phyloP scores from a whole-genome alignment of 2,797 vertebrate species.

The Trematomus bernacchii region DNA sequence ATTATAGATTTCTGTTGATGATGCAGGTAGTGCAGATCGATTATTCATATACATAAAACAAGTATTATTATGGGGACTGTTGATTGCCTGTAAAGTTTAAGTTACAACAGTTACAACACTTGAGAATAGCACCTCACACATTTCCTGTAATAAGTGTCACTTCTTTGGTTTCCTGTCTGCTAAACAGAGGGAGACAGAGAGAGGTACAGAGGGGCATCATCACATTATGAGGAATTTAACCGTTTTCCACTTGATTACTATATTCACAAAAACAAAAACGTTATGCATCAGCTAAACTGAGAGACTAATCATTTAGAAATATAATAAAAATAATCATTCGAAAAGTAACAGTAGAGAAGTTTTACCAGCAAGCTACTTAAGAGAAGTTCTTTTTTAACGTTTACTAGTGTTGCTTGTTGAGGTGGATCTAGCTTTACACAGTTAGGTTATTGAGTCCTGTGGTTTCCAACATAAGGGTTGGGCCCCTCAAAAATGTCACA shows the following conservation, averaged over 20 bases:
- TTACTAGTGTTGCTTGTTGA: neutral
- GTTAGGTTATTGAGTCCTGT: neutral
- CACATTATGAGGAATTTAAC: neutral
- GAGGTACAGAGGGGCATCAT: neutral
- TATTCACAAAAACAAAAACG: neutral
- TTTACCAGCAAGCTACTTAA: too few relatives aligned
- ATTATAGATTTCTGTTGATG: neutral
- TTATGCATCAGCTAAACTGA: neutral
- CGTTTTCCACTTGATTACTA: neutral
- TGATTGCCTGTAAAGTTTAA: neutral
- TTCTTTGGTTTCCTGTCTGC: neutral
- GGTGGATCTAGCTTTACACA: neutral
- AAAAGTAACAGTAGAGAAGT: too few relatives aligned
- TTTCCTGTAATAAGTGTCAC: slow-evolving; percentile 49
- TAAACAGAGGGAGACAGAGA: neutral
- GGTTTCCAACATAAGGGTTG: neutral
- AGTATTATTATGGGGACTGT: neutral
- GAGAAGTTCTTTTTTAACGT: too few relatives aligned
- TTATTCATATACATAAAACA: neutral
- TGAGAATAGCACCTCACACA: slow-evolving; percentile 15
- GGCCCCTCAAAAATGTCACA: neutral
- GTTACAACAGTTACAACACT: neutral
- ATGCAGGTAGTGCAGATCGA: neutral
- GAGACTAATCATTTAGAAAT: neutral
- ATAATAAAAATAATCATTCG: too few relatives aligned